phyloP scores from a whole-genome alignment of 2,113 vertebrate genomes.

The Syngnathus typhle region DNA sequence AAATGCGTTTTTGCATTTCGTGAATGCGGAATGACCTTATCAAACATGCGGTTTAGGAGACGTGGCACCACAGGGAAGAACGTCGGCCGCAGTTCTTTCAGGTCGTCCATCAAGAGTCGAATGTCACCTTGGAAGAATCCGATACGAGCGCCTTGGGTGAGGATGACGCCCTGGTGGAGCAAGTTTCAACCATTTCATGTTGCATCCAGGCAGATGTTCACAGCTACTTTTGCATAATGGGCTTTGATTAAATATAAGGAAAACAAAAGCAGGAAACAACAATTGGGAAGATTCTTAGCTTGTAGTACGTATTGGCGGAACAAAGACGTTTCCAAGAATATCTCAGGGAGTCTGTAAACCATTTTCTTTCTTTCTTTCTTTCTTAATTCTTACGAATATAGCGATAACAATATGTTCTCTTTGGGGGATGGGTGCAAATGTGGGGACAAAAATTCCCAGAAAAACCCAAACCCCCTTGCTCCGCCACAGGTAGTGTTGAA shows the following conservation, averaged over 20 bases:
- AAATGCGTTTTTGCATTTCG: too few species aligned
- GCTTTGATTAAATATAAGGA: background rate
- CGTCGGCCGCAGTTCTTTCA: conserved; percentile 87
- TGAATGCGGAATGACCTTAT: conserved; percentile 75
- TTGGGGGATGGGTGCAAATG: too few species aligned
- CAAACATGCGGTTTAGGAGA: conserved; percentile 95
- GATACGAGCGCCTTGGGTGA: conserved; percentile 87
- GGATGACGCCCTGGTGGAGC: conserved; percentile 73
- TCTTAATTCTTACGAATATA: too few species aligned
- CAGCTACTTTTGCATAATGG: background rate
- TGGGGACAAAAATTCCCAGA: too few species aligned
- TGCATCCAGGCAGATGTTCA: background rate
- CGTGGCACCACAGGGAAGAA: conserved; percentile 94
- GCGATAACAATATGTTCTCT: too few species aligned
- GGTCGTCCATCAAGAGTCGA: conserved; percentile 93
- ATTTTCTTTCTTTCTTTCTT: too few species aligned
- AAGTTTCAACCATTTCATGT: background rate
- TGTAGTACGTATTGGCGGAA: too few species aligned
- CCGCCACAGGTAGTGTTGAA: background rate
- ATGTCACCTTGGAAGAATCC: conserved; percentile 98
- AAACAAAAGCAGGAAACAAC: background rate
- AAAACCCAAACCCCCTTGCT: too few species aligned
- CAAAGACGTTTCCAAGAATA: too few species aligned
- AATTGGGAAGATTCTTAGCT: background rate
- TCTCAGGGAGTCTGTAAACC: too few species aligned